These are phyloP conservation scores for Chaetophractus vellerosus DNA, from an alignment of 2,797 vertebrate species.

Conservation along the genomic window DNA sequence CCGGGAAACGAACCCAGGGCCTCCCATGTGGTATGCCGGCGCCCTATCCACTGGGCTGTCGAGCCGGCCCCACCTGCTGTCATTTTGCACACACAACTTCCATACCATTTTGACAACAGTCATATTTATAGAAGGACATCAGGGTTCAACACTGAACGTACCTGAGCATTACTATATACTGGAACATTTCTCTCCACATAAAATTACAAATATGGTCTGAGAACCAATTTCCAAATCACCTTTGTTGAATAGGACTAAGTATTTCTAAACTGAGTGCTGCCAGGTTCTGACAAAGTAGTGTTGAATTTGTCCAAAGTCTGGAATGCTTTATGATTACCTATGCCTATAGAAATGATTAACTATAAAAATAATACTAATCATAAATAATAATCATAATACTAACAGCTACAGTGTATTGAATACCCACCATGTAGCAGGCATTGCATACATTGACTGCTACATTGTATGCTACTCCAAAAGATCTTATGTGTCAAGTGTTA, in stretches of 20 bases:
- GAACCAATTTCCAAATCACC: conserved; percentile 64
- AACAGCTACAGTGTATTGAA: not conserved
- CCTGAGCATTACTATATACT: conserved; percentile 47
- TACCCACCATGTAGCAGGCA: not conserved
- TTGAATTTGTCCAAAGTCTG: not conserved
- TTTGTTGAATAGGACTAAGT: conserved; percentile 68
- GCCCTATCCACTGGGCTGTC: too few species aligned
- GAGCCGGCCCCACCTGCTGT: too few species aligned
- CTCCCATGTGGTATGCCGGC: too few species aligned
- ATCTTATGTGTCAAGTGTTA: not conserved
- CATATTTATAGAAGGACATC: conserved; percentile 60
- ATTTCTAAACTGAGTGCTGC: conserved; percentile 45
- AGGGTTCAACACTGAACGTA: not conserved
- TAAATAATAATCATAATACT: not conserved
- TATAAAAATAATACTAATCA: not conserved
- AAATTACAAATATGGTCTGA: conserved; percentile 48
- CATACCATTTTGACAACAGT: conserved; percentile 41
- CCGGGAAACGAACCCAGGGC: too few species aligned
- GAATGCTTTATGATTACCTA: not conserved
- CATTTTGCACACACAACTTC: conserved; percentile 30
- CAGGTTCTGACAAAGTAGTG: not conserved
- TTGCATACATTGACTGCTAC: not conserved
- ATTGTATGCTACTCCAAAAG: not conserved
- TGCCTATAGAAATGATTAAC: conserved; percentile 2
- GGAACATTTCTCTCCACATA: conserved; percentile 54